These are phyloP conservation scores for Cryptoblepharus egeriae DNA, from an alignment of 2,797 vertebrate species.

Conservation along the genomic window DNA sequence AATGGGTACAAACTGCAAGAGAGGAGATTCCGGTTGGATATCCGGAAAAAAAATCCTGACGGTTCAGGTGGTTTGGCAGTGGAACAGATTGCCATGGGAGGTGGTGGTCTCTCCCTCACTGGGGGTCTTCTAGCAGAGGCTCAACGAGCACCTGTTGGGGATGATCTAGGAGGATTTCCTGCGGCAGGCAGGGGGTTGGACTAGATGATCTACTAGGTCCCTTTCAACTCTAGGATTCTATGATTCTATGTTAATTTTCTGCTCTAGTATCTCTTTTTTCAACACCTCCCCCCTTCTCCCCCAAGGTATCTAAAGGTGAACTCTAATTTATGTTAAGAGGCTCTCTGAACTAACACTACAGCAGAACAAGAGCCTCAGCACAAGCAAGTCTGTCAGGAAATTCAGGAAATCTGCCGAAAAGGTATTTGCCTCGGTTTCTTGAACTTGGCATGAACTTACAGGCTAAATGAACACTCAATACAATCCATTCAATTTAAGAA, in stretches of 20 bases:
- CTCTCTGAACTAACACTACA: not conserved
- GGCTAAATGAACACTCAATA: conserved; percentile 65
- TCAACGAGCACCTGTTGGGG: no score
- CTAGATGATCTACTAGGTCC: no score
- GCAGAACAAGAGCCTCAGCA: not conserved
- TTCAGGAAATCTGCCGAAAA: not conserved
- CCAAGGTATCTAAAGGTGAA: not conserved
- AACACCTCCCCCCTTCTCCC: not conserved
- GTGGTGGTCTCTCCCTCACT: no score
- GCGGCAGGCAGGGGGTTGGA: no score
- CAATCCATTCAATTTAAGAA: conserved; percentile 49
- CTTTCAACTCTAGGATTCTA: no score
- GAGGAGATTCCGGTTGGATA: no score
- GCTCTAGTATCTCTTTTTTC: not conserved
- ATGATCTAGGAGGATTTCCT: no score
- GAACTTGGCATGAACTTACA: conserved; percentile 65
- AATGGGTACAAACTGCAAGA: no score
- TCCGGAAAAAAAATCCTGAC: no score
- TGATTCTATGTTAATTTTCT: not conserved
- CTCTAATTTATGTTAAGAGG: not conserved
- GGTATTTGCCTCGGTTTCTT: conserved; percentile 9
- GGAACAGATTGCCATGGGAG: no score
- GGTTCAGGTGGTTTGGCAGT: no score
- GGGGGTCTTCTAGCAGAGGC: no score
- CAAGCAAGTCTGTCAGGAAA: conserved; percentile 12